phyloP scores from a whole-genome alignment of 2,113 vertebrate genomes.

The Phalacrocorax pelagicus region DNA sequence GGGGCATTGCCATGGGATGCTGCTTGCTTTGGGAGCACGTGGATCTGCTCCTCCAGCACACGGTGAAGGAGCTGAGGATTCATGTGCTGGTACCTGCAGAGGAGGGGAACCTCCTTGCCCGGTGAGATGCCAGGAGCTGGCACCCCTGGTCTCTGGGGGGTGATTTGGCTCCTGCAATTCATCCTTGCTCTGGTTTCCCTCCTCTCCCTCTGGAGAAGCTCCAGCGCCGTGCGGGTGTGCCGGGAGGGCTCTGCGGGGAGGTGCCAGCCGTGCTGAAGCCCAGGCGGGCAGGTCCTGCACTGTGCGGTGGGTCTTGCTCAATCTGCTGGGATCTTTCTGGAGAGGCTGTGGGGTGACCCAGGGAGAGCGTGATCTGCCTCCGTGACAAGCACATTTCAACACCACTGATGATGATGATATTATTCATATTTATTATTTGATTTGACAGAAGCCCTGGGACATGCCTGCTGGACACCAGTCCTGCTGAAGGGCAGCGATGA shows the following conservation, averaged over 20 bases:
- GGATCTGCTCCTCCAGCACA: accelerated
- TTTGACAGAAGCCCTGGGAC: background rate
- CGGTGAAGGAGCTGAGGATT: accelerated
- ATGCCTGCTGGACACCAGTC: accelerated
- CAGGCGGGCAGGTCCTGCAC: background rate
- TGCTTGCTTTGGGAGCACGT: background rate
- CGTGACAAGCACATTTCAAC: slow-evolving; percentile 11
- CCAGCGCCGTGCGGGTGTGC: accelerated
- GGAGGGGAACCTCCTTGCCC: accelerated
- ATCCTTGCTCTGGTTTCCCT: background rate
- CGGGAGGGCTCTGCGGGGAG: background rate
- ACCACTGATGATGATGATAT: background rate
- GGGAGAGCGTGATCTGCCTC: background rate
- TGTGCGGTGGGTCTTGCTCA: background rate
- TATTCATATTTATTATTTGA: background rate
- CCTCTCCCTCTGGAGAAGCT: background rate
- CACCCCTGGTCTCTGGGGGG: accelerated
- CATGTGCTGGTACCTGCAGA: accelerated
- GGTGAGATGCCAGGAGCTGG: accelerated
- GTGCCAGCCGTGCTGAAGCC: background rate
- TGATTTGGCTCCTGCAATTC: background rate
- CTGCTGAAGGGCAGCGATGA: background rate
- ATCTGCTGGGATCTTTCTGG: background rate
- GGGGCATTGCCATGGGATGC: accelerated
- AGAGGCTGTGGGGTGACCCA: background rate